Conservation (phyloP, 2,888 invertebrate species). For the Plagodis pulveraria region DNA sequence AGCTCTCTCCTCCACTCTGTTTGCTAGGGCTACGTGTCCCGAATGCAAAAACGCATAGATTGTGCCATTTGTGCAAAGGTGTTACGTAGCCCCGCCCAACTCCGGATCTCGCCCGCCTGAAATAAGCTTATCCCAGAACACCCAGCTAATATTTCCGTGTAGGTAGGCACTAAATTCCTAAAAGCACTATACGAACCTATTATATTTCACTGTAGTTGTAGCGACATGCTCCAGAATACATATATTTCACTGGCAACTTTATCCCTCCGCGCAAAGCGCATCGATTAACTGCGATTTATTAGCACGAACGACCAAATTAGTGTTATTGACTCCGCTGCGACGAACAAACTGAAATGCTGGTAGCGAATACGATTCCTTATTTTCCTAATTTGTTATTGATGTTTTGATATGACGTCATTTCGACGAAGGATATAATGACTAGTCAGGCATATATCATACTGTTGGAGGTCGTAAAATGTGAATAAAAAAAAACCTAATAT, state of each 20-base stretch:
- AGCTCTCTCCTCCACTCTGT: conserved; percentile 39
- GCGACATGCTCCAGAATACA: conserved; percentile 8
- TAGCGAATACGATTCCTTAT: not conserved
- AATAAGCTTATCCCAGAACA: conserved; percentile 32
- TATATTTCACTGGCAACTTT: conserved; percentile 24
- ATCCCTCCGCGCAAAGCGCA: conserved; percentile 23
- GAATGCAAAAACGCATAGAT: conserved; percentile 44
- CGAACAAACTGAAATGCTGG: conserved; percentile 11
- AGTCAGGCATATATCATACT: too few relatives aligned
- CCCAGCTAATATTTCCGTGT: conserved; percentile 22
- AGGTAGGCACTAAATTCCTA: conserved; percentile 6
- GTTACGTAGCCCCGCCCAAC: conserved; percentile 32
- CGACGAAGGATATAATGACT: too few relatives aligned
- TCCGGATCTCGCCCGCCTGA: conserved; percentile 5
- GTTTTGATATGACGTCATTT: too few relatives aligned
- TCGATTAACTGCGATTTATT: conserved; percentile 31
- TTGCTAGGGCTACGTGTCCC: conserved; percentile 40
- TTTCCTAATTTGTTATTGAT: too few relatives aligned
- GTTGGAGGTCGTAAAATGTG: too few relatives aligned
- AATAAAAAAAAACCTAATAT: too few relatives aligned
- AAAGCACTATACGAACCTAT: conserved; percentile 3
- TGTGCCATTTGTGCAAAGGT: conserved; percentile 43
- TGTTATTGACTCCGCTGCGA: conserved; percentile 22
- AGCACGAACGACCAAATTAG: conserved; percentile 26
- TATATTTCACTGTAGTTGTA: conserved; percentile 1